Percentiles rank a stretch among this genome's conserved stretches.
Evolutionary conservation across 2,888 invertebrate genomes (phyloP).

Genomic region (Pardosa pseudoannulata): DNA sequence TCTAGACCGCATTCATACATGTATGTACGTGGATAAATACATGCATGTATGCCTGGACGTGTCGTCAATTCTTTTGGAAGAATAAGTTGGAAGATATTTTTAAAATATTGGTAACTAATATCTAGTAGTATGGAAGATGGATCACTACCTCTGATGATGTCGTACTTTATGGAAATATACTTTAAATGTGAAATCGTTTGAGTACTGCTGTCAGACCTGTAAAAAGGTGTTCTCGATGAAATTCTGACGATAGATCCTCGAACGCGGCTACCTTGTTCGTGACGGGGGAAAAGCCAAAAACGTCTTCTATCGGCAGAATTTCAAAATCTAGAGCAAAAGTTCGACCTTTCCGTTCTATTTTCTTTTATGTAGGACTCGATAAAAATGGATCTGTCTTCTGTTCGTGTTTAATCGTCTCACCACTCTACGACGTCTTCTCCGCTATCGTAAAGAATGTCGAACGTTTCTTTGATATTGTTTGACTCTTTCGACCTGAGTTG

Average conservation of each 20-base stretch:
- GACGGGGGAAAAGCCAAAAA: too few relatives aligned
- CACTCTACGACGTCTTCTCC: too few relatives aligned
- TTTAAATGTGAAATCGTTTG: conserved; percentile 4
- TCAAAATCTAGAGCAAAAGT: background rate
- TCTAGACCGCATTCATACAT: background rate
- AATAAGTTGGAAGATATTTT: conserved; percentile 2
- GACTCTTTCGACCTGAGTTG: background rate
- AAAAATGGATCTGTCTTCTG: too few relatives aligned
- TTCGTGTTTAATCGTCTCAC: too few relatives aligned
- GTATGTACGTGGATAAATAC: background rate
- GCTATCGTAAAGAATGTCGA: too few relatives aligned
- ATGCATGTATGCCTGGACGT: background rate
- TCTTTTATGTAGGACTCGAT: too few relatives aligned
- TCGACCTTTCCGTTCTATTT: too few relatives aligned
- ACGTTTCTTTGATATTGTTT: background rate
- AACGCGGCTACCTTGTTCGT: too few relatives aligned
- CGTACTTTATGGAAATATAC: background rate
- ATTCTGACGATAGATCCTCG: background rate
- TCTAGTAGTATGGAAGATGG: background rate
- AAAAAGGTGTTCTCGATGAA: background rate
- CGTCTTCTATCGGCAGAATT: background rate
- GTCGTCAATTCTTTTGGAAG: conserved; percentile 15
- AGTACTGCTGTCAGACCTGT: background rate
- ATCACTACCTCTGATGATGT: background rate
- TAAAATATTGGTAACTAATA: background rate